phyloP scores from a whole-genome alignment of 2,888 invertebrate species.

The Noctua pronuba region DNA sequence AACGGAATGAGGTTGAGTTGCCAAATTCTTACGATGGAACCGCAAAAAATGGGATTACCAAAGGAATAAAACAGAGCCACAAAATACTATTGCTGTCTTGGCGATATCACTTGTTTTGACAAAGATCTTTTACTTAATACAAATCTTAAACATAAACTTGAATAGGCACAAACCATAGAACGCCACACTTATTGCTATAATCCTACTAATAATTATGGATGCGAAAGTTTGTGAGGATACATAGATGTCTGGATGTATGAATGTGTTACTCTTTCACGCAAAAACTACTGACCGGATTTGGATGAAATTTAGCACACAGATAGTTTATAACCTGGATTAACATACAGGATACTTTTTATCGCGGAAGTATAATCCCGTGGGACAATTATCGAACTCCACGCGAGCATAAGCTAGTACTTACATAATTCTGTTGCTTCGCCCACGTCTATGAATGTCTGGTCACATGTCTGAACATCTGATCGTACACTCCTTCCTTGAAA shows the following conservation, averaged over 20 bases:
- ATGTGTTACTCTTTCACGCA: too few relatives aligned
- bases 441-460: too few relatives aligned
- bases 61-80: slow-evolving; percentile 30
- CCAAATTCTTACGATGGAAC: slow-evolving; percentile 31
- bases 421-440: background rate
- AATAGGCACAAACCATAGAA: background rate
- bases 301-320: too few relatives aligned
- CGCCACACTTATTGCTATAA: background rate
- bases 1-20: slow-evolving; percentile 44
- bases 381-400: too few relatives aligned
- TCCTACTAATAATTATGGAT: too few relatives aligned
- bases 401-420: background rate
- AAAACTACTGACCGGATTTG: too few relatives aligned
- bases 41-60: slow-evolving; percentile 33
- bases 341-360: too few relatives aligned
- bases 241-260: too few relatives aligned
- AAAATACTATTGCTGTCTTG: slow-evolving; percentile 26
- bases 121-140: background rate
- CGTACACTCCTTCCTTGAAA: background rate
- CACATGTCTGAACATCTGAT: too few relatives aligned
- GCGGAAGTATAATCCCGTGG: too few relatives aligned
- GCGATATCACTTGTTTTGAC: slow-evolving; percentile 33
- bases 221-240: too few relatives aligned
- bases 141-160: background rate
- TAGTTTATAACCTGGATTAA: too few relatives aligned